Conservation (phyloP, 2,797 vertebrate genomes). For the Phoebastria nigripes region DNA sequence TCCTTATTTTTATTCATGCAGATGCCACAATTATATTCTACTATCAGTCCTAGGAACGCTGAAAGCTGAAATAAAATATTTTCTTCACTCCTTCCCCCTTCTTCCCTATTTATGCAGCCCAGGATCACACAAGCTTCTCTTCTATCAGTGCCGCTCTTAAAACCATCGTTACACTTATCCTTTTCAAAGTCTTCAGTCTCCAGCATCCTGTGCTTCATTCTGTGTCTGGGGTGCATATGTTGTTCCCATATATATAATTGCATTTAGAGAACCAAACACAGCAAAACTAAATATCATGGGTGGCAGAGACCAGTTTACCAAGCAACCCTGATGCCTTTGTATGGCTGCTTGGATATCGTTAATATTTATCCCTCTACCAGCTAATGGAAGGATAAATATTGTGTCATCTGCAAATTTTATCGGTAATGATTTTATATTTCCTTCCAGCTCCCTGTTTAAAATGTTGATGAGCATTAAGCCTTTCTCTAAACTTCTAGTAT, state of each 20-base stretch:
- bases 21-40: constrained; percentile 17
- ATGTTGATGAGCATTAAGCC: neutral
- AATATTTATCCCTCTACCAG: neutral
- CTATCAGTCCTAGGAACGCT: neutral
- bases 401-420: neutral
- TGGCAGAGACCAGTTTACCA: neutral
- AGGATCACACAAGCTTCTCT: neutral
- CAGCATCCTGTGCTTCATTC: neutral
- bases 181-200: neutral
- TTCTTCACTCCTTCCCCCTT: neutral
- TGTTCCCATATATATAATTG: neutral
- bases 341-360: neutral
- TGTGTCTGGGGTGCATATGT: neutral
- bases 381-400: neutral
- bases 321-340: neutral
- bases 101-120: neutral
- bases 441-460: neutral
- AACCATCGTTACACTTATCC: neutral
- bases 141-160: neutral
- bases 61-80: constrained; percentile 6
- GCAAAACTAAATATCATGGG: neutral
- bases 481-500: neutral
- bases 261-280: neutral
- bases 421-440: neutral
- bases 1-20: constrained; percentile 42